Base-by-base conservation (phyloP, 2,888 invertebrate genomes). In the Drosophila algonquin region DNA sequence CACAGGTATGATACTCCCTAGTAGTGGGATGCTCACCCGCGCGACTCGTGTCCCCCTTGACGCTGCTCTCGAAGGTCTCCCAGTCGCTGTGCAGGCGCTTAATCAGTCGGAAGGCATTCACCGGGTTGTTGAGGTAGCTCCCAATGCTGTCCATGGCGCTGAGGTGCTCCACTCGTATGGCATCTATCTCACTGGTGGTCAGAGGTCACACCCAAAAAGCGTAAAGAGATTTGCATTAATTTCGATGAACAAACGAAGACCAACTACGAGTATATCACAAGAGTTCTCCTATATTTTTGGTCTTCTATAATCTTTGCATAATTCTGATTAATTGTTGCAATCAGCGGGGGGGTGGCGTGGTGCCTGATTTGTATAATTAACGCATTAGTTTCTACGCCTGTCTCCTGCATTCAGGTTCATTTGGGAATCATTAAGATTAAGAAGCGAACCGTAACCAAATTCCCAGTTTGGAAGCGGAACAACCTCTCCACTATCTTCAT, bases 41-140 rank as follows among this genome's bases (percentile, higher is more conserved):
- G 87, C 93, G 93, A 62, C 95, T 95, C 54, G 93, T 92, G 85
- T 95, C 94, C 73, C 93, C 93, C 72, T 94, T 93, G 90, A 98
- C 96, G 74, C 95, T 93, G 73, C 94, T 93, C 92, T 96, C 96
- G 65, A 96, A 95, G 72, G 95, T 94, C 87, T 95, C 95, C 96
- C 98, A 97, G 92, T 99, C 98, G 8, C 96, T 95, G 12, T 98
- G 98, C 83, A 99, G 94, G 83, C 98, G 94, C 93, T 99, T 99
- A 58, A 99, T 98, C 55, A 99, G 93, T 12, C 98, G 94, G 92
- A 97, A 99, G 2, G 98, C 98, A 92, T 98, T 98, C 82, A 99
- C 96, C 2, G 99, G 99, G 93, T 98, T 98, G 18, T 96, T 95
- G 70, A 98, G 93, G 90, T 97, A 98, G 80, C 94, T 94, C 55